Evolutionary conservation across 2,113 vertebrate species (phyloP).

Genomic region (Peucedramus taeniatus): DNA sequence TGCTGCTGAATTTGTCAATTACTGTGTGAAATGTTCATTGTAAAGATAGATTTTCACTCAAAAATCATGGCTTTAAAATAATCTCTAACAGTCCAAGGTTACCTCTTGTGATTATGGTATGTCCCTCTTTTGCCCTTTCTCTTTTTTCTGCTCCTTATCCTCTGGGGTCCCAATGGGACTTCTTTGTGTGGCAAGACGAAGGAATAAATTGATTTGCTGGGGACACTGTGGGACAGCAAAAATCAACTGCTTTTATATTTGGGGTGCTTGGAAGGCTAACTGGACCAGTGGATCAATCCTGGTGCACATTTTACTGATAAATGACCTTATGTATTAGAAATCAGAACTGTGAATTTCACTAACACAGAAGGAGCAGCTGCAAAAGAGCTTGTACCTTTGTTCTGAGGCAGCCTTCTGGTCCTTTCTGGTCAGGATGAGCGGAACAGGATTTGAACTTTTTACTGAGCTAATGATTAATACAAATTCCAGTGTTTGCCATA

Average conservation of each 20-base stretch:
- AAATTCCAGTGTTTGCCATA: conserved; percentile 1
- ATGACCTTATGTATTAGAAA: background rate
- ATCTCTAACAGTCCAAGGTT: background rate
- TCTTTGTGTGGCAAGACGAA: background rate
- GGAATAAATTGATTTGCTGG: background rate
- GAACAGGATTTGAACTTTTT: conserved; percentile 1
- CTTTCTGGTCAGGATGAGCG: background rate
- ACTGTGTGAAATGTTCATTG: background rate
- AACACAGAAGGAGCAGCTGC: background rate
- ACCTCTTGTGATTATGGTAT: background rate
- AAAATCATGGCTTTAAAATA: background rate
- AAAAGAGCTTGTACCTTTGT: background rate
- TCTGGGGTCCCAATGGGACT: background rate
- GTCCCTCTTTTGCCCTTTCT: background rate
- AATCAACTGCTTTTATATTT: background rate
- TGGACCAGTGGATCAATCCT: background rate
- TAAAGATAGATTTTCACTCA: background rate
- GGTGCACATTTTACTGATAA: background rate
- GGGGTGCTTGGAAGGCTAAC: background rate
- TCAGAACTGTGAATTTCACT: background rate
- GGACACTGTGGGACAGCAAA: background rate
- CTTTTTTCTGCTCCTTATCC: background rate
- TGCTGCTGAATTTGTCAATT: conserved; percentile 33
- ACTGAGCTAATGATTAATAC: background rate
- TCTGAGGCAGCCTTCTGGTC: background rate